Conservation (phyloP, 2,113 vertebrate genomes). For the Noctilio leporinus region DNA sequence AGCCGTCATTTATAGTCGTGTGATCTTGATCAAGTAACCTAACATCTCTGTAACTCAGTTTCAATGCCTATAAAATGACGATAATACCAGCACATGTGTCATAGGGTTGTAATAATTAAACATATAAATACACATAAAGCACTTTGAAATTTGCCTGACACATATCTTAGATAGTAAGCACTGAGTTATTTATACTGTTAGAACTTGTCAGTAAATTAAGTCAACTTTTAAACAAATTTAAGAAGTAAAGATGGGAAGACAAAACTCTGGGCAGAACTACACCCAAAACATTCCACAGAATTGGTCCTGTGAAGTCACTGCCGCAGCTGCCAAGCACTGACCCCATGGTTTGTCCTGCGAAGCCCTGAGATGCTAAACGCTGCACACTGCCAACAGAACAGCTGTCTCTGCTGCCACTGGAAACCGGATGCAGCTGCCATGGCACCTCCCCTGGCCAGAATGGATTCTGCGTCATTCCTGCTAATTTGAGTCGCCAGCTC, state of each 20-base stretch:
- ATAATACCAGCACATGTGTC: background rate
- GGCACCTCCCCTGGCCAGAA: constrained; percentile 6
- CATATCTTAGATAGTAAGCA: background rate
- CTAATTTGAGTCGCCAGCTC: constrained; percentile 55
- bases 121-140: background rate
- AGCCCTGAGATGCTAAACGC: background rate
- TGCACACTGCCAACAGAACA: constrained; percentile 31
- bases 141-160: background rate
- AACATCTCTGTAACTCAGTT: background rate
- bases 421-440: constrained; percentile 69
- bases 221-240: constrained; percentile 36
- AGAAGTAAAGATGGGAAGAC: constrained; percentile 31
- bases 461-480: constrained; percentile 49
- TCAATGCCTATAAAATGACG: background rate
- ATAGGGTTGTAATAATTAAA: background rate
- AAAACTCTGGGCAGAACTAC: background rate
- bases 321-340: constrained; percentile 17
- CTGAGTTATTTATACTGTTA: background rate
- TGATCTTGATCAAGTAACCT: background rate
- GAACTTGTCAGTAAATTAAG: constrained; percentile 11
- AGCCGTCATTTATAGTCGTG: background rate
- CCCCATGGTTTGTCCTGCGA: background rate
- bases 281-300: background rate
- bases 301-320: constrained; percentile 3
- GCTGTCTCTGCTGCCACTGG: constrained; percentile 46